These are phyloP conservation scores for Chaetodon trifascialis DNA, from an alignment of 2,113 vertebrate genomes.

Conservation along the genomic window DNA sequence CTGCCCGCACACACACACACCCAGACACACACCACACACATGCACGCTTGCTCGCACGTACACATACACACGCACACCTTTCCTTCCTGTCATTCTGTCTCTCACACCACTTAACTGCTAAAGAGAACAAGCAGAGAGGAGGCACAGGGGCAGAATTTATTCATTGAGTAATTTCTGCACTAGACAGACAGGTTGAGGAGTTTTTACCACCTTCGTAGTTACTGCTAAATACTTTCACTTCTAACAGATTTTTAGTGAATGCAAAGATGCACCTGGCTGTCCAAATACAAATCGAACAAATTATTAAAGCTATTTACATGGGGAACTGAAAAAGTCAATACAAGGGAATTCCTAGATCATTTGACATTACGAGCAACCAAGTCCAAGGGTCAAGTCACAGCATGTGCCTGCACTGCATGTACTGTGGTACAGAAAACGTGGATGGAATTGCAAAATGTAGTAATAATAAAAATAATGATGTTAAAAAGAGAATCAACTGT, in stretches of 20 bases:
- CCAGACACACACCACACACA: neutral
- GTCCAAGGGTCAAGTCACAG: neutral
- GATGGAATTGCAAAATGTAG: too few species aligned
- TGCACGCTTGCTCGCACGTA: constrained; percentile 12
- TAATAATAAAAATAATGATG: too few species aligned
- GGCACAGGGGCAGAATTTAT: constrained; percentile 19
- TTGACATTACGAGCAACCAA: constrained; percentile 19
- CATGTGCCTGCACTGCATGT: neutral
- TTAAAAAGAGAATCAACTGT: too few species aligned
- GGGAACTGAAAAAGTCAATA: neutral
- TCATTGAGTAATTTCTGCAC: constrained; percentile 17
- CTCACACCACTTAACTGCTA: constrained; percentile 35
- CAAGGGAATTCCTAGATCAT: constrained; percentile 3
- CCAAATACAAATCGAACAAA: neutral
- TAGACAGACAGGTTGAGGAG: neutral
- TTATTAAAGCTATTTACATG: neutral
- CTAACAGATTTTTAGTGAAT: neutral
- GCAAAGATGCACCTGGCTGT: neutral
- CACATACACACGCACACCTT: constrained; percentile 1
- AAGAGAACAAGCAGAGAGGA: constrained; percentile 25
- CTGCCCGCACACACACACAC: constrained; percentile 18
- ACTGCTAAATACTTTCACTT: neutral
- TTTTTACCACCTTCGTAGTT: neutral
- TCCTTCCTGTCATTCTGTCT: neutral
- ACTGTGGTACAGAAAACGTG: too few species aligned